Evolutionary conservation across 2,113 vertebrate genomes (phyloP).

Genomic region (Forbesichthys papilliferus): DNA sequence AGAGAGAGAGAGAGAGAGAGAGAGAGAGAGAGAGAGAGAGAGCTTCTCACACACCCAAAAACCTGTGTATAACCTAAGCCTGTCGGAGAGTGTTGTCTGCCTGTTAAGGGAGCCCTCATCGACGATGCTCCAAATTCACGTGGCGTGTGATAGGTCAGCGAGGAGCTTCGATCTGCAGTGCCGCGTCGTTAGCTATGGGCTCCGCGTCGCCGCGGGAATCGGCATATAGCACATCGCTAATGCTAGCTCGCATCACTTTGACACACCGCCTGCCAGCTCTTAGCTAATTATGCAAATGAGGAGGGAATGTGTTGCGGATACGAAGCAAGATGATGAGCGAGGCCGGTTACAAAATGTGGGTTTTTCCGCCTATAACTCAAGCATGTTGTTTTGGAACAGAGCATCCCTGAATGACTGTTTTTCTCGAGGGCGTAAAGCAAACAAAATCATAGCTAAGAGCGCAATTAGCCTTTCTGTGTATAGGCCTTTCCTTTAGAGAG

Average conservation of each 20-base stretch:
- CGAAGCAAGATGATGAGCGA: background rate
- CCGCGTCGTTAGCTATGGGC: constrained; percentile 19
- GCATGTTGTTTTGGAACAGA: constrained; percentile 14
- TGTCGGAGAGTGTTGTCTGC: constrained; percentile 21
- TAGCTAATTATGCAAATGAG: constrained; percentile 5
- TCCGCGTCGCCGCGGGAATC: too few relatives aligned
- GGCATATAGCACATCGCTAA: background rate
- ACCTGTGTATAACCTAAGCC: constrained; percentile 16
- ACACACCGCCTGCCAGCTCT: constrained; percentile 2
- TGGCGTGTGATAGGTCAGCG: constrained; percentile 47
- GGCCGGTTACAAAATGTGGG: background rate
- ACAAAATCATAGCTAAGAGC: constrained; percentile 29
- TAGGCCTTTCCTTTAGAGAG: constrained; percentile 33
- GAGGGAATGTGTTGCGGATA: background rate
- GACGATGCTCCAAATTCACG: constrained; percentile 43
- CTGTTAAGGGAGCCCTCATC: constrained; percentile 53
- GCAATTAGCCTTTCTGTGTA: constrained; percentile 31
- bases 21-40: background rate
- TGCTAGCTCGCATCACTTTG: constrained; percentile 5
- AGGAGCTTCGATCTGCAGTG: constrained; percentile 11
- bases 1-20: too few relatives aligned
- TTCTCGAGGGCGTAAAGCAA: constrained; percentile 19
- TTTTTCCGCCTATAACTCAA: background rate
- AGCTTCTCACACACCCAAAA: constrained; percentile 6
- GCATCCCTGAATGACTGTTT: constrained; percentile 20